Conservation (phyloP, 2,113 vertebrate genomes). For the Pavo muticus region DNA sequence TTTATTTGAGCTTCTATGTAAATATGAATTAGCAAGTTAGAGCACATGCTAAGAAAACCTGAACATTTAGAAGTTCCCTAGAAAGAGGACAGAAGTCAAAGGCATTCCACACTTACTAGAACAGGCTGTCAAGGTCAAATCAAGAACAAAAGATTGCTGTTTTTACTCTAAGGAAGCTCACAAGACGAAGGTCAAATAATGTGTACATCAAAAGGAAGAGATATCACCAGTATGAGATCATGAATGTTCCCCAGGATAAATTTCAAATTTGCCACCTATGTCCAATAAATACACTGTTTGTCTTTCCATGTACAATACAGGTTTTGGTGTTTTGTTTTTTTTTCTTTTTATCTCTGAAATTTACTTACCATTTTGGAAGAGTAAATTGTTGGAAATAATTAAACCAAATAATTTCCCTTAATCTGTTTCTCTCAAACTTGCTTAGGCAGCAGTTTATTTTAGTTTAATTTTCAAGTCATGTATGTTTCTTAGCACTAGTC, state of each 20-base stretch:
- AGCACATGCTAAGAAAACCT: not conserved
- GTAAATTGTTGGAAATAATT: slow-evolving; percentile 15
- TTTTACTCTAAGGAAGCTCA: not conserved
- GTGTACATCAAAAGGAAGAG: not conserved
- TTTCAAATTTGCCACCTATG: not conserved
- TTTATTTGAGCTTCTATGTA: not conserved
- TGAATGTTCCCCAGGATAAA: not conserved
- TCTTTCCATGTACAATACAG: not conserved
- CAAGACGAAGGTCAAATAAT: slow-evolving; percentile 53
- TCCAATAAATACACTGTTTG: not conserved
- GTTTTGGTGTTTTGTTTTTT: too few relatives aligned
- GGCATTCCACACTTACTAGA: not conserved
- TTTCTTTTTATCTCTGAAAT: not conserved
- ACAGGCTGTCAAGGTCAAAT: slow-evolving; percentile 73
- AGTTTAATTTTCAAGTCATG: not conserved
- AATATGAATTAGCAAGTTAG: not conserved
- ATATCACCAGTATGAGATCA: not conserved
- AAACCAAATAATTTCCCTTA: not conserved
- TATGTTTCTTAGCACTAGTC: rapidly evolving
- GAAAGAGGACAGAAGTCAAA: not conserved
- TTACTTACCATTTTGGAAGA: not conserved
- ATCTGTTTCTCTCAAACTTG: not conserved
- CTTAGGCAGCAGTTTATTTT: not conserved
- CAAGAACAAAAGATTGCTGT: not conserved
- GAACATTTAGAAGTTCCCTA: not conserved